Conservation (phyloP, 2,797 vertebrate species). For the Danio tinwini region DNA sequence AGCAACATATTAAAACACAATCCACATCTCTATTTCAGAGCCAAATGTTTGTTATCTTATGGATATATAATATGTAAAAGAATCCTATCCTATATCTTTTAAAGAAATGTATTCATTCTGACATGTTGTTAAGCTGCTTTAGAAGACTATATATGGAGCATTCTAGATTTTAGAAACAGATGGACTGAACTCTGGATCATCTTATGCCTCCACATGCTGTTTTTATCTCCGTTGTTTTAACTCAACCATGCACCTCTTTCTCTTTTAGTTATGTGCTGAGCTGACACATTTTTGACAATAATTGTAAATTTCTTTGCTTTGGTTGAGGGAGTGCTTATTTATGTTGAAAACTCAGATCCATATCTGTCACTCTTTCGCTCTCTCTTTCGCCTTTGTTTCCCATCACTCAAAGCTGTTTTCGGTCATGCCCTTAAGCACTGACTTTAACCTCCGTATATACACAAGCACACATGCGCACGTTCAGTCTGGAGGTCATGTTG, state of each 20-base stretch:
- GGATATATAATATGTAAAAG: too few relatives aligned
- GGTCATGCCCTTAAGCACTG: slow-evolving; percentile 51
- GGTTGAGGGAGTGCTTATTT: neutral
- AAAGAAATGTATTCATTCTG: neutral
- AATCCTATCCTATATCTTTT: neutral
- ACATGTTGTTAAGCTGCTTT: neutral
- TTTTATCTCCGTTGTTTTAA: neutral
- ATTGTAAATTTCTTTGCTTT: neutral
- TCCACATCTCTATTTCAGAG: too few relatives aligned
- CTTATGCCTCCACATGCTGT: slow-evolving; percentile 31
- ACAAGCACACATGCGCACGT: slow-evolving; percentile 43
- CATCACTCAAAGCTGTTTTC: slow-evolving; percentile 45
- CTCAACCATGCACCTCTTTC: neutral
- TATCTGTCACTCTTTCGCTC: slow-evolving; percentile 35
- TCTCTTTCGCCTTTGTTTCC: slow-evolving; percentile 28
- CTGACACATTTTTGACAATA: neutral
- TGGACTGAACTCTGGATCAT: slow-evolving; percentile 28
- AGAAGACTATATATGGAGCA: neutral
- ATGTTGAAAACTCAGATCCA: slow-evolving; percentile 21
- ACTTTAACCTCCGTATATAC: slow-evolving; percentile 52
- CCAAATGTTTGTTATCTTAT: too few relatives aligned
- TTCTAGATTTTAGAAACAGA: neutral
- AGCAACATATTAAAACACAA: too few relatives aligned
- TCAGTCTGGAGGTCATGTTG: slow-evolving; percentile 39
- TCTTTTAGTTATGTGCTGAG: slow-evolving; percentile 9